These are phyloP conservation scores for Fissipunctia ypsillon DNA, from an alignment of 2,888 invertebrate species.

Conservation along the genomic window DNA sequence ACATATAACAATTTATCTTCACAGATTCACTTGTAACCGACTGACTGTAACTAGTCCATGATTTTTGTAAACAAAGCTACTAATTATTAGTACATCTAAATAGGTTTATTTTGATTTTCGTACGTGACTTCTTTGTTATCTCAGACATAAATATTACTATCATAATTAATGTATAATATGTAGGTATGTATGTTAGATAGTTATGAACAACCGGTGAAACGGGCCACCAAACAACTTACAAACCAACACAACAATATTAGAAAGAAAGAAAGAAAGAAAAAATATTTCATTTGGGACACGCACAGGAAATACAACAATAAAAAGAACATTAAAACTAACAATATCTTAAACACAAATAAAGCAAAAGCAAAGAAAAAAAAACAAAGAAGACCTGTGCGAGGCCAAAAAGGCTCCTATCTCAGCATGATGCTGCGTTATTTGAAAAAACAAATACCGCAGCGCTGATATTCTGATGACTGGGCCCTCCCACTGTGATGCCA, in stretches of 20 bases:
- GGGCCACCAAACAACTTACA: constrained; percentile 10
- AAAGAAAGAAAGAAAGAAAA: too few relatives aligned
- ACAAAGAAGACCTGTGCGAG: too few relatives aligned
- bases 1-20: not conserved
- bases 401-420: too few relatives aligned
- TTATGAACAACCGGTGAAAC: not conserved
- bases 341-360: too few relatives aligned
- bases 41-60: not conserved
- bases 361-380: too few relatives aligned
- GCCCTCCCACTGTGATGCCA: too few relatives aligned
- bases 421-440: too few relatives aligned
- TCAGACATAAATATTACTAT: not conserved
- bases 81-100: not conserved
- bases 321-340: too few relatives aligned
- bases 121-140: not conserved
- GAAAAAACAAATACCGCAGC: too few relatives aligned
- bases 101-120: constrained; percentile 14
- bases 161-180: not conserved
- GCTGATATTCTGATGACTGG: too few relatives aligned
- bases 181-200: not conserved
- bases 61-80: not conserved
- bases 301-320: too few relatives aligned
- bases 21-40: not conserved
- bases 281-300: too few relatives aligned
- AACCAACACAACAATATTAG: constrained; percentile 14